Base-by-base conservation (phyloP, 2,797 vertebrate genomes). In the Alcedo quadribrachys region DNA sequence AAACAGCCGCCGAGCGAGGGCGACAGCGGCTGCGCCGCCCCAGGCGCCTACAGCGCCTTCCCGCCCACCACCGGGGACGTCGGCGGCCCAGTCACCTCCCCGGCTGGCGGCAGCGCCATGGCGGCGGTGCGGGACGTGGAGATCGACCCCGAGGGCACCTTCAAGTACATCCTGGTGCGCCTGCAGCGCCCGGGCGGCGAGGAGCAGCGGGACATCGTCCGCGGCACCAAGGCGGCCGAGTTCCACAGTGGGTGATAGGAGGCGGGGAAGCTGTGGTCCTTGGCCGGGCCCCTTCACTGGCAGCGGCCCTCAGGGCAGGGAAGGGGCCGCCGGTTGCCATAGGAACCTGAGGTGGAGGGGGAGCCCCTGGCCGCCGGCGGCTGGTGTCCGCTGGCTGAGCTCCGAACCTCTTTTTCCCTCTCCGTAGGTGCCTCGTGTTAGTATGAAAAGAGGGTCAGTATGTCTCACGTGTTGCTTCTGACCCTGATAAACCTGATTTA, bases 141-240 rank as follows among this genome's bases (percentile, higher is more conserved):
- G 93, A 98, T 99, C 28, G 98, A 99, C 89, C 90, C 98, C 0
- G 98, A 98, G 11, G 98, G 98, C 91, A 98, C 97, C 4, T 99
- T 99, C 94, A 99, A 99, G 92, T 99, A 99, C 92, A 98, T 99
- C 77, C 95, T 98, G 95, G 93, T 99, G 92, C 98, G 96, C n/a
- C 93, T 99, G 77, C 91, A 97, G 89, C 98, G 97, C 85, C 96
- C 97, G 25, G 98, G 97, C 93, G 96, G 92, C 84, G 98, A 94
- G 75, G 96, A 94, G 33, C 84, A 95, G 66, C 98, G 98, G 87
- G 96, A 98, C 85, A 97, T 99, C 89, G 98, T 99, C 28, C 98
- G 98, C 57, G 98, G 98, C 96, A 98, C 98, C 35, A 97, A 97
- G 94, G 98, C 95, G 95, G 98, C 98, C 32, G 98, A 99, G 96